Evolutionary conservation across 1,140 invertebrate genomes (phyloP).

Genomic region (Drosophila albomicans): DNA sequence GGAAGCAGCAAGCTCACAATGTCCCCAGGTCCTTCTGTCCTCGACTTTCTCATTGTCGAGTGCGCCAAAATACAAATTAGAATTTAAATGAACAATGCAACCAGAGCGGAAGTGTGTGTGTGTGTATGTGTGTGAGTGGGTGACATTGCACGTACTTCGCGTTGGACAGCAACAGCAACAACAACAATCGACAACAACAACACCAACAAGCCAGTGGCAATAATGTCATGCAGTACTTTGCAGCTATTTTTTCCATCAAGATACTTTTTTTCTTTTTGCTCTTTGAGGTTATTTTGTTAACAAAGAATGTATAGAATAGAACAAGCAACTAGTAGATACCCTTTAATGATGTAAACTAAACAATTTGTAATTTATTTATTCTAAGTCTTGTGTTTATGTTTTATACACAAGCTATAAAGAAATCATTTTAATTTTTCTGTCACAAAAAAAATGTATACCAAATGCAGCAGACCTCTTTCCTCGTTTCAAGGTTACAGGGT

Average conservation of each 20-base stretch:
- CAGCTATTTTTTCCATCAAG: slow-evolving; percentile 21
- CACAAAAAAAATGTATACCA: not conserved
- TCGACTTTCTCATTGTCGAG: slow-evolving; percentile 63
- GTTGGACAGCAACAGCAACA: slow-evolving; percentile 40
- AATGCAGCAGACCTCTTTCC: not conserved
- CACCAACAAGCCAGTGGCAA: slow-evolving; percentile 48
- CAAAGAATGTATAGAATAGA: not conserved
- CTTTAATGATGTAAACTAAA: not conserved
- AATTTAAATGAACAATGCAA: slow-evolving; percentile 83
- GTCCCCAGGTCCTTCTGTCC: slow-evolving; percentile 24
- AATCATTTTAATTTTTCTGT: not conserved
- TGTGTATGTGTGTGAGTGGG: slow-evolving; percentile 42
- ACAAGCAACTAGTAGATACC: not conserved
- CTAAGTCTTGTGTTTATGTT: too few species aligned
- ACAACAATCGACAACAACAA: slow-evolving; percentile 34
- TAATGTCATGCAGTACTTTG: slow-evolving; percentile 77
- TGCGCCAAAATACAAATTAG: slow-evolving; percentile 82
- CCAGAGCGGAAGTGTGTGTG: slow-evolving; percentile 69
- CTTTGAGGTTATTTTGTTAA: slow-evolving; percentile 22
- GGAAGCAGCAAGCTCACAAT: slow-evolving; percentile 68
- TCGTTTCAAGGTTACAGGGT: not conserved
- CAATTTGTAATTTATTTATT: too few species aligned
- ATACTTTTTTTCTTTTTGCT: slow-evolving; percentile 18
- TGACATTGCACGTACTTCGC: slow-evolving; percentile 67
- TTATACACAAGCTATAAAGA: too few species aligned